These are phyloP conservation scores for Drosophila pseudotalamancana DNA, from an alignment of 2,888 invertebrate species.

Conservation along the genomic window DNA sequence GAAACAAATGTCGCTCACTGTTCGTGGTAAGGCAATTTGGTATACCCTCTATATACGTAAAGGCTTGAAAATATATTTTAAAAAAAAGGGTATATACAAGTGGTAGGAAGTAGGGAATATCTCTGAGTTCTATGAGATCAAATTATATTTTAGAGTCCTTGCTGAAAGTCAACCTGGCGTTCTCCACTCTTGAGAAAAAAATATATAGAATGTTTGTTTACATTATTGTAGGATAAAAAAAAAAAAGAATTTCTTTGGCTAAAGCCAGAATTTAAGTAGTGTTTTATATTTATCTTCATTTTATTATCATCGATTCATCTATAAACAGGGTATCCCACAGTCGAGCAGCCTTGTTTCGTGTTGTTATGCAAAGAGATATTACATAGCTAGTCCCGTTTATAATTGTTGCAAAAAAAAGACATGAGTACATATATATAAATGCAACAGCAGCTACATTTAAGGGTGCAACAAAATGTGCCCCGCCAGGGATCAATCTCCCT, in stretches of 20 bases:
- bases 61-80: neutral
- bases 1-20: conserved; percentile 30
- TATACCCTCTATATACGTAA: conserved; percentile 18
- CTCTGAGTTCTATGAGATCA: too few relatives aligned
- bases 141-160: too few relatives aligned
- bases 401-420: conserved; percentile 58
- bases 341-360: neutral
- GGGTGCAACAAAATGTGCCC: conserved; percentile 43
- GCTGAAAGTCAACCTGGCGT: too few relatives aligned
- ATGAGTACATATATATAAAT: conserved; percentile 21
- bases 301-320: too few relatives aligned
- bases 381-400: conserved; percentile 32
- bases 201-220: too few relatives aligned
- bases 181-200: too few relatives aligned
- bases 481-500: conserved; percentile 28
- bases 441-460: conserved; percentile 49
- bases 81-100: too few relatives aligned
- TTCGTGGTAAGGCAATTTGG: conserved; percentile 19
- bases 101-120: too few relatives aligned
- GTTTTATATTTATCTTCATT: too few relatives aligned
- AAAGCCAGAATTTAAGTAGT: too few relatives aligned
- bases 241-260: too few relatives aligned
- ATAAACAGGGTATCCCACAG: conserved; percentile 13
- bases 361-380: conserved; percentile 29
- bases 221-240: too few relatives aligned